Evolutionary conservation across 2,888 invertebrate species (phyloP).

Genomic region (Microctonus brassicae): DNA sequence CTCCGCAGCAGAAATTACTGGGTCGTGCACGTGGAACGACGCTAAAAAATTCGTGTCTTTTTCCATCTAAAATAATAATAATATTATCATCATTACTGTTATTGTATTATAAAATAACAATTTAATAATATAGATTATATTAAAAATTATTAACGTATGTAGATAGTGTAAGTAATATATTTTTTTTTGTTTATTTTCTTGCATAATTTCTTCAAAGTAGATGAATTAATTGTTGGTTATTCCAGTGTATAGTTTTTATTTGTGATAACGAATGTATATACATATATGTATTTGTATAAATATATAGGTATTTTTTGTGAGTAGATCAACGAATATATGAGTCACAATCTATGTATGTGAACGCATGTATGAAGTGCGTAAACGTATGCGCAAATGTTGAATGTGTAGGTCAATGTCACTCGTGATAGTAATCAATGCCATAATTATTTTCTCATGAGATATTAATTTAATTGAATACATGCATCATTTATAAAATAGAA

Average conservation of each 20-base stretch:
- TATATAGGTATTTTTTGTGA: constrained; percentile 15
- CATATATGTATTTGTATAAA: too few relatives aligned
- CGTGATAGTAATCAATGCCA: constrained; percentile 10
- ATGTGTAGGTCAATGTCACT: constrained; percentile 23
- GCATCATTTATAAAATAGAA: neutral
- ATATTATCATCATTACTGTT: too few relatives aligned
- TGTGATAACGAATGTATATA: constrained; percentile 14
- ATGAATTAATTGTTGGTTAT: neutral
- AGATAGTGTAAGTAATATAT: neutral
- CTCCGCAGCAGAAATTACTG: constrained; percentile 19
- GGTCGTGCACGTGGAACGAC: constrained; percentile 23
- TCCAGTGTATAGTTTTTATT: constrained; percentile 5
- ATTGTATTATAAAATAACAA: neutral
- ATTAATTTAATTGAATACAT: neutral
- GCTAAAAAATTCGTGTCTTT: neutral
- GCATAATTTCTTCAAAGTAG: neutral
- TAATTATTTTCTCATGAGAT: neutral
- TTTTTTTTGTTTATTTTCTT: neutral
- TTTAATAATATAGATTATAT: neutral
- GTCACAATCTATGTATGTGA: neutral
- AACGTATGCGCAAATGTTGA: neutral
- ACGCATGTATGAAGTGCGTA: neutral
- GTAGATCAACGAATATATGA: constrained; percentile 5
- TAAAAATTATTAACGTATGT: neutral
- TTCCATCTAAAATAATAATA: too few relatives aligned